Evolutionary conservation across 2,113 vertebrate genomes (phyloP).

Genomic region (pig (Sus scrofa)): DNA sequence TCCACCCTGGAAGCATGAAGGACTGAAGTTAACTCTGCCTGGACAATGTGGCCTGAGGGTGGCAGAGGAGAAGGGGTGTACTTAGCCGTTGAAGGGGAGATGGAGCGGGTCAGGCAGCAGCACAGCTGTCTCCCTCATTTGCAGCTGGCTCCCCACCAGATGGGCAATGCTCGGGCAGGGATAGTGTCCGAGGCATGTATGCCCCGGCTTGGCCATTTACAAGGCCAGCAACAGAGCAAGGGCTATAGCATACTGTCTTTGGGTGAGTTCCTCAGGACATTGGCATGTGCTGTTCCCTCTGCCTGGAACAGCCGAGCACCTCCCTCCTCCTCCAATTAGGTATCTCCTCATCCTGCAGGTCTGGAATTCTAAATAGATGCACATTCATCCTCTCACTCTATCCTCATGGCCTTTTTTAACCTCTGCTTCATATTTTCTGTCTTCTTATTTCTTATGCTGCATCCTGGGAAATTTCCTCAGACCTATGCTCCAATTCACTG

Average conservation of each 20-base stretch:
- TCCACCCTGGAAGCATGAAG: too few relatives aligned
- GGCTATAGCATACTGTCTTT: neutral
- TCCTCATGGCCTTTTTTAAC: neutral
- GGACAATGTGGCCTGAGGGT: neutral
- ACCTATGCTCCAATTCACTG: rapidly evolving
- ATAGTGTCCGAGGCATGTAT: neutral
- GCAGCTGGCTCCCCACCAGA: neutral
- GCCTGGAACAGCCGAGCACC: neutral
- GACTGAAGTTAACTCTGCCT: neutral
- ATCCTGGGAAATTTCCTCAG: neutral
- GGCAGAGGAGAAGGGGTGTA: neutral
- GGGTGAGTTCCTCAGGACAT: neutral
- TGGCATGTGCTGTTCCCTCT: rapidly evolving
- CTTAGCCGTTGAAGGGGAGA: neutral
- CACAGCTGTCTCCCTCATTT: rapidly evolving
- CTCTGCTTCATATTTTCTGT: neutral
- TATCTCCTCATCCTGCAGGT: neutral
- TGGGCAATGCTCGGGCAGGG: neutral
- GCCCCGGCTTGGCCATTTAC: neutral
- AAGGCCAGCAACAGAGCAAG: neutral
- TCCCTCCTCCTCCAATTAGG: neutral
- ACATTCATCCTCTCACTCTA: rapidly evolving
- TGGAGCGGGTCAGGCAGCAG: neutral
- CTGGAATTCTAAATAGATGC: neutral
- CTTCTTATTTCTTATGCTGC: rapidly evolving